Conservation (phyloP, 1,140 invertebrate species). For the Dufourea novaeangliae region DNA sequence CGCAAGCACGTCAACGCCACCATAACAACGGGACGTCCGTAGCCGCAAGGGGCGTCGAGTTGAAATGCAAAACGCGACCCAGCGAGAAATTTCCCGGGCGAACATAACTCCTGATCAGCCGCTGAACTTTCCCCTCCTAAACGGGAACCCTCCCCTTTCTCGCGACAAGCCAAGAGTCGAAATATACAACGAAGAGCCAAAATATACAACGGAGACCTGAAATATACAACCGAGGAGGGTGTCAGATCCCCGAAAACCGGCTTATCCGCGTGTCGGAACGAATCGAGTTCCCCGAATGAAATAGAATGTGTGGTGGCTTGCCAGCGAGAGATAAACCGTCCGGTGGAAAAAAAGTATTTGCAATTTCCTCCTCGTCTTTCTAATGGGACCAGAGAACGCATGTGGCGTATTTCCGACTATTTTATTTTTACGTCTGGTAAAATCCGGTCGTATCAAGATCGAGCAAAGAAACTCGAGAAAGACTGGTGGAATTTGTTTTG, state of each 20-base stretch:
- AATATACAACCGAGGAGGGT: conserved; percentile 37
- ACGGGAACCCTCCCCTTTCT: too few species aligned
- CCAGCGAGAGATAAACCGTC: conserved; percentile 34
- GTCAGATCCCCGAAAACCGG: conserved; percentile 30
- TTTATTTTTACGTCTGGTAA: too few species aligned
- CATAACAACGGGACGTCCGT: too few species aligned
- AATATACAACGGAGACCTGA: conserved; percentile 48
- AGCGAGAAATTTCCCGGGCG: conserved; percentile 13
- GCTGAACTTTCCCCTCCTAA: neutral
- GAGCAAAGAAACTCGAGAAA: too few species aligned
- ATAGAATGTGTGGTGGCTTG: conserved; percentile 7
- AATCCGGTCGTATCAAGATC: too few species aligned
- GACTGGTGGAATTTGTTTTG: too few species aligned
- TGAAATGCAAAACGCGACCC: neutral
- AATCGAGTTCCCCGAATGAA: conserved; percentile 45
- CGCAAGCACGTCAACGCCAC: too few species aligned
- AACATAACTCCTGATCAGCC: conserved; percentile 41
- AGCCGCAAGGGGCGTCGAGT: neutral
- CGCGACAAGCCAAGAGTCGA: conserved; percentile 28
- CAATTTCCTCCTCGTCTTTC: conserved; percentile 35
- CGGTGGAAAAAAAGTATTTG: conserved; percentile 37
- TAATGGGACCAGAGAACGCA: neutral
- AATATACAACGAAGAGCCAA: conserved; percentile 43
- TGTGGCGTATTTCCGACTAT: neutral
- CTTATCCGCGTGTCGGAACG: conserved; percentile 41